Percentiles rank a stretch among this genome's conserved stretches.
Conservation (phyloP, 2,797 vertebrate genomes). For the Tragopan temminckii region DNA sequence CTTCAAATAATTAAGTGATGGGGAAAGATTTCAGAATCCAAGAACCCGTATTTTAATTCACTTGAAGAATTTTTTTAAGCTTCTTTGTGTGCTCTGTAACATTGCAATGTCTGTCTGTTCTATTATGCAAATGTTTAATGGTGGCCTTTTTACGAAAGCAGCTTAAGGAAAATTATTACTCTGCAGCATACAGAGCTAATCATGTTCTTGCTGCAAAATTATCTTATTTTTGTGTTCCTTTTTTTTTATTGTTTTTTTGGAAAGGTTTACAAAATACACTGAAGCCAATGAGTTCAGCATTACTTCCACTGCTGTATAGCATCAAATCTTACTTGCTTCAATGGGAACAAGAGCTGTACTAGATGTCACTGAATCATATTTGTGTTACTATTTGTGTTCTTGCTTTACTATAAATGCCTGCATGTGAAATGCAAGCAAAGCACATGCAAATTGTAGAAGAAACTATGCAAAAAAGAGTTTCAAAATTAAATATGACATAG, state of each 20-base stretch:
- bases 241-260: neutral
- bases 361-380: neutral
- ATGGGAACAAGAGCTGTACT: neutral
- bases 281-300: neutral
- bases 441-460: neutral
- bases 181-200: neutral
- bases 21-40: neutral
- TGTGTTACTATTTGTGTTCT: neutral
- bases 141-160: neutral
- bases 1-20: neutral
- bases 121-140: neutral
- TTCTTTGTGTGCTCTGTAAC: neutral
- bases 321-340: neutral
- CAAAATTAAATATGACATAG: neutral
- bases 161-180: neutral
- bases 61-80: neutral
- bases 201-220: neutral
- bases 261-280: neutral
- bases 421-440: neutral
- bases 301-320: neutral
- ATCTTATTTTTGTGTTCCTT: fast-evolving
- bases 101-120: neutral
- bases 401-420: neutral
- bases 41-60: neutral
- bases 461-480: neutral